Evolutionary conservation across 1,140 invertebrate genomes (phyloP), one percentile per base, ranked within the genome.

Genomic region (Latrodectus geometricus): DNA sequence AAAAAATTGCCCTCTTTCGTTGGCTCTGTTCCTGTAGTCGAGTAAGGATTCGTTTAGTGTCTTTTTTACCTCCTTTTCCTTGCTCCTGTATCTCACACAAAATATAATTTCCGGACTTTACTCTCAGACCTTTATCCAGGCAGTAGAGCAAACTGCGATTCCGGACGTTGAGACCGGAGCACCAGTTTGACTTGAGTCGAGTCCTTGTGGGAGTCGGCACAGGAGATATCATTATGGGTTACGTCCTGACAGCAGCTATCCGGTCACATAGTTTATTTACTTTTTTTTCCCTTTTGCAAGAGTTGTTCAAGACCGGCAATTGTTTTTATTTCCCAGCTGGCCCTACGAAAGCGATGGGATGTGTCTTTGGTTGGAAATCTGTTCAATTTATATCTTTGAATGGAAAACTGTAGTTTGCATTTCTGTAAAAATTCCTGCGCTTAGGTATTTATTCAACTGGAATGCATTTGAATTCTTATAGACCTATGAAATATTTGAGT

Each of bases 91-190:
- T 81, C 23, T 48, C 48, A 48, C 50, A 56, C 79, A 81, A 81
- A 61, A 81, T 66, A 81, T 68, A 81, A 81, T 81, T 81, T 81
- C 79, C 79, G 79, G 79, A 81, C 66, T 81, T 81, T 50, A 81
- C 66, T 81, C 79, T 56, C 49, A 56, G 79, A 20, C 49, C 35
- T 49, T 74, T 20, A 52, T 11, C 77, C 77, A 66, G 52, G 70
- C 56, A 72, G n/a, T 17, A 76, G 74, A 76, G 52, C 23, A 76
- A 76, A 76, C 72, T 21, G n/a, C 35, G 14, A 78, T 35, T 61
- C 76, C 76, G 76, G 76, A 78, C 76, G 76, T 66, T 78, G 35
- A 61, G 56, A 35, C 48, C 61, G 11, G 61, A 21, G 17, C 11
- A 20, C 66, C 21, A 21, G 76, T 66, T 61, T 61, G 74, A 61